Conservation (phyloP, 2,888 invertebrate species). For the Nezara viridula region DNA sequence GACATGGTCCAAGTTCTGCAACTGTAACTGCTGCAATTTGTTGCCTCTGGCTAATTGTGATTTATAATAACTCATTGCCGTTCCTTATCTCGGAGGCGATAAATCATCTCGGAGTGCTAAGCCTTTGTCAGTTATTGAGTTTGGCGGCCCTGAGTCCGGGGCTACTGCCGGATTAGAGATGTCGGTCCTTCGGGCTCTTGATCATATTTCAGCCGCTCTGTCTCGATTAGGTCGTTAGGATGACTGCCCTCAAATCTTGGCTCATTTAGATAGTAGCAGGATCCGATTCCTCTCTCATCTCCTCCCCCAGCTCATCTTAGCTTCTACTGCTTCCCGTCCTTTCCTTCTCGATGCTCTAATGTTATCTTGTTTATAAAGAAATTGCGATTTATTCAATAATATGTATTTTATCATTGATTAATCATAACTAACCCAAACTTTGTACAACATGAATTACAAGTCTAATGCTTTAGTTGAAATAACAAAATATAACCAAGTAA, state of each 20-base stretch:
- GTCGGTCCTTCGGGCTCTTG: not conserved
- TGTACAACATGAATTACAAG: too few relatives aligned
- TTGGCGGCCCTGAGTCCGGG: not conserved
- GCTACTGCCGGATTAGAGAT: not conserved
- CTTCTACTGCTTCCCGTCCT: not conserved
- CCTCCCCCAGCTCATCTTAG: not conserved
- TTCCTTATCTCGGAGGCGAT: conserved; percentile 2
- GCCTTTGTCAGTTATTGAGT: conserved; percentile 40
- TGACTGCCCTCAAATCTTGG: not conserved
- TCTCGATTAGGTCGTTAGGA: conserved; percentile 18
- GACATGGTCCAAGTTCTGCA: not conserved
- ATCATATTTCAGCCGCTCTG: conserved; percentile 16
- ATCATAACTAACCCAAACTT: too few relatives aligned
- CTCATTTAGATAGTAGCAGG: not conserved
- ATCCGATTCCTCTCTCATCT: too few relatives aligned
- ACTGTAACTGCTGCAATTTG: conserved; percentile 24
- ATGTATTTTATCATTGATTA: too few relatives aligned
- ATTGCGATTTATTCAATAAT: too few relatives aligned
- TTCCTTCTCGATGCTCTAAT: not conserved
- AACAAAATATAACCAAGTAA: too few relatives aligned
- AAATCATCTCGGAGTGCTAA: not conserved
- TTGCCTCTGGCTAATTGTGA: not conserved
- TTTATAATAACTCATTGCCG: conserved; percentile 25
- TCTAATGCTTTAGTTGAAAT: too few relatives aligned
- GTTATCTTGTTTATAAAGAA: not conserved